Conservation (phyloP, 1,140 invertebrate genomes). For the Zaprionus lachaisei region DNA sequence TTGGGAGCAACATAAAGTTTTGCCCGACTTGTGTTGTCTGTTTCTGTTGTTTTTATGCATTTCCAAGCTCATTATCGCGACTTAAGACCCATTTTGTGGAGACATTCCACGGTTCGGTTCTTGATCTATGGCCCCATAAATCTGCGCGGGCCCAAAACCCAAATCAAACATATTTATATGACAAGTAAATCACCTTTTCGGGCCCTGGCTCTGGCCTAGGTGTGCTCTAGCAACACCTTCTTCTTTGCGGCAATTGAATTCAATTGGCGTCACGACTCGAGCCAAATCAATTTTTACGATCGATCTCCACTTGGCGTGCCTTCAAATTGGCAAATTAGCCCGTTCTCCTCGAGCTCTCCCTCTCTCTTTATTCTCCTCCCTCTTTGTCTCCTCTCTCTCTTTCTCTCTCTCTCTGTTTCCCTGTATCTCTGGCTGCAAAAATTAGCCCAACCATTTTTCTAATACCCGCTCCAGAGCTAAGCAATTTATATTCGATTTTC, state of each 20-base stretch:
- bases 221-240: conserved; percentile 64
- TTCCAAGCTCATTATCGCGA: conserved; percentile 35
- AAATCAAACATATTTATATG: conserved; percentile 61
- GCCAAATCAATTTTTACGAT: conserved; percentile 80
- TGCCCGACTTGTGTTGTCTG: conserved; percentile 2
- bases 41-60: conserved; percentile 29
- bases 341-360: not conserved
- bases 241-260: conserved; percentile 67
- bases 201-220: conserved; percentile 20
- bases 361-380: not conserved
- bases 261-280: conserved; percentile 74
- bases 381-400: too few species aligned
- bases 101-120: conserved; percentile 38
- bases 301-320: conserved; percentile 72
- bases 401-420: not conserved
- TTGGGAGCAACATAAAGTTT: conserved; percentile 27
- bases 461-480: conserved; percentile 1
- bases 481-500: conserved; percentile 47
- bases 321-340: conserved; percentile 74
- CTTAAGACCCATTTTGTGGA: conserved; percentile 26
- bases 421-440: not conserved
- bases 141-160: conserved; percentile 18
- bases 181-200: conserved; percentile 73
- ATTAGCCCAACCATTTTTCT: conserved; percentile 24
- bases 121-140: conserved; percentile 55